Evolutionary conservation across 2,797 vertebrate genomes (phyloP).

Genomic region (Microctenopoma steveboyesi): DNA sequence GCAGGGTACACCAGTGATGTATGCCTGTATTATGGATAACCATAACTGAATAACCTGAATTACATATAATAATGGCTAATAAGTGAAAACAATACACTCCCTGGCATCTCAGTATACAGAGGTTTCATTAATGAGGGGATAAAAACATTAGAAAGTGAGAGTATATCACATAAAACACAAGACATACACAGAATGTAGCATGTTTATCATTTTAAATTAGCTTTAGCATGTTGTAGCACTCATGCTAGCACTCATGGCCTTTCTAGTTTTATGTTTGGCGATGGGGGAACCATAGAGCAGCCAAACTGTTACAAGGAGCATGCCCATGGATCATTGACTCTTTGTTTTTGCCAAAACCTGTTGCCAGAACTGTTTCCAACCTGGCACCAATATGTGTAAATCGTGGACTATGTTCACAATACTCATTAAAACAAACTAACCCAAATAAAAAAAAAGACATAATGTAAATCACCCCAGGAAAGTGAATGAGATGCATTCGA

Average conservation of each 20-base stretch:
- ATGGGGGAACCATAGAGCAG: slow-evolving; percentile 18
- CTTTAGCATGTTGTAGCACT: slow-evolving; percentile 52
- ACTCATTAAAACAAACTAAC: neutral
- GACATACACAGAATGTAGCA: neutral
- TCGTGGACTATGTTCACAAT: neutral
- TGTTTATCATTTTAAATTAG: slow-evolving; percentile 48
- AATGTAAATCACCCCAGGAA: slow-evolving; percentile 4
- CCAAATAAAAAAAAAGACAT: neutral
- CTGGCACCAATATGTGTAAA: neutral
- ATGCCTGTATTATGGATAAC: neutral
- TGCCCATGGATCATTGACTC: slow-evolving; percentile 34
- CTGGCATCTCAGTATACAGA: too few species aligned
- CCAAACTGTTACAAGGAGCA: slow-evolving; percentile 37
- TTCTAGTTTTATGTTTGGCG: slow-evolving; percentile 49
- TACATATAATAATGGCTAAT: neutral
- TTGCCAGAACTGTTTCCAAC: slow-evolving; percentile 27
- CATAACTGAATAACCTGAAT: slow-evolving; percentile 15
- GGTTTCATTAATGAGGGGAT: neutral
- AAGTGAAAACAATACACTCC: neutral
- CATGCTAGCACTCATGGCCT: slow-evolving; percentile 21
- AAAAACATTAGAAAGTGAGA: too few species aligned
- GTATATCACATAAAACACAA: slow-evolving; percentile 16
- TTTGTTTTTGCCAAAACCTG: slow-evolving; percentile 42
- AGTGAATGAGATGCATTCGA: slow-evolving; percentile 7
- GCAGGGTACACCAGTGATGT: neutral